A percentile compares a stretch with the other conserved stretches of the same genome.
Conservation (phyloP, 2,888 invertebrate species). For the Neocrepidodera transversa region DNA sequence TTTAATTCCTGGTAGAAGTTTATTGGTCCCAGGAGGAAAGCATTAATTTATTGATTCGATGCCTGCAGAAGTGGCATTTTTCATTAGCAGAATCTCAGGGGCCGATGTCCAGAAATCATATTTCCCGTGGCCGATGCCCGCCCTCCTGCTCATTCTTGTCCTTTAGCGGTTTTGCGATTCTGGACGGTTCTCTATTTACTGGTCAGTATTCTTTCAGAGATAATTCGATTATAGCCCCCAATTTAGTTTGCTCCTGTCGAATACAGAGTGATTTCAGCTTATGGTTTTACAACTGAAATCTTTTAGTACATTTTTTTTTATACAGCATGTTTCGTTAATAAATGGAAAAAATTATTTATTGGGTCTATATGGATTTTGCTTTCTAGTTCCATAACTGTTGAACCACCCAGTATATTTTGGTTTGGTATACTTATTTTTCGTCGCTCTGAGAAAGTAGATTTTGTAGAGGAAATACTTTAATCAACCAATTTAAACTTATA, state of each 20-base stretch:
- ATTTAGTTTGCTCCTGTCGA: slow-evolving; percentile 22
- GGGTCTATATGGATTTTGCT: too few species aligned
- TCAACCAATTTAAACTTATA: too few species aligned
- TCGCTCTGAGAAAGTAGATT: too few species aligned
- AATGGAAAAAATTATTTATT: too few species aligned
- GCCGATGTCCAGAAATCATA: slow-evolving; percentile 36
- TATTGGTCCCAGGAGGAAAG: slow-evolving; percentile 21
- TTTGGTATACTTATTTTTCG: too few species aligned
- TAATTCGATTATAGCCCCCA: slow-evolving; percentile 56
- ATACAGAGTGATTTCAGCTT: slow-evolving; percentile 21
- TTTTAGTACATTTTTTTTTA: too few species aligned
- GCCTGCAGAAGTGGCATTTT: slow-evolving; percentile 44
- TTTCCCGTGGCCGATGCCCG: slow-evolving; percentile 23
- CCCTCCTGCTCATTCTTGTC: slow-evolving; percentile 5
- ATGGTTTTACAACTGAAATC: too few species aligned
- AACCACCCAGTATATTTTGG: too few species aligned
- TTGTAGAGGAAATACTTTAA: too few species aligned
- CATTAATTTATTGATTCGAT: slow-evolving; percentile 33
- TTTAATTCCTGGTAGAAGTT: slow-evolving; percentile 15
- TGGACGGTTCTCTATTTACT: slow-evolving; percentile 30
- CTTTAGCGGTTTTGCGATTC: slow-evolving; percentile 27
- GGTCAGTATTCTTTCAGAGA: slow-evolving; percentile 57
- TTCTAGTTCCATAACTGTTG: too few species aligned
- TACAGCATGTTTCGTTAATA: too few species aligned
- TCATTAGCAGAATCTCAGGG: slow-evolving; percentile 55